Conservation (phyloP, 2,888 invertebrate species). For the Eledona agricola region DNA sequence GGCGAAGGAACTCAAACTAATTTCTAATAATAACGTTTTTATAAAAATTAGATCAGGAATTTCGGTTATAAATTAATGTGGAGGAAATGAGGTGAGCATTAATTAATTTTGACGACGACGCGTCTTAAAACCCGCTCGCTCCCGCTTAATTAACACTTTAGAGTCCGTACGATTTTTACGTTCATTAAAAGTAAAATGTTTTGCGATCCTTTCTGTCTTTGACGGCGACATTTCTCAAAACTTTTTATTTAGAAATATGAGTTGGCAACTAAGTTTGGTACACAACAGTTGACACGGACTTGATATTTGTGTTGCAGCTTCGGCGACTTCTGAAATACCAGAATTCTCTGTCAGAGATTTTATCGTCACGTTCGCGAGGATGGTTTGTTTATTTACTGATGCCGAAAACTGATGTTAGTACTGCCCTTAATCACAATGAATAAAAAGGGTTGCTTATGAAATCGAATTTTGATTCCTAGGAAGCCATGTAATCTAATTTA, state of each 20-base stretch:
- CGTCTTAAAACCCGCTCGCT: slow-evolving; percentile 16
- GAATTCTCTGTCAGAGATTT: slow-evolving; percentile 18
- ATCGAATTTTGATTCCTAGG: too few species aligned
- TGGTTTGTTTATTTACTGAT: slow-evolving; percentile 16
- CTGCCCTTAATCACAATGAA: too few species aligned
- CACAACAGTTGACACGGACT: slow-evolving; percentile 42
- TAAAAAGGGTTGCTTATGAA: too few species aligned
- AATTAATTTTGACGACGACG: slow-evolving; percentile 31
- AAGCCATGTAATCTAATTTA: too few species aligned
- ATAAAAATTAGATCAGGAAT: too few species aligned
- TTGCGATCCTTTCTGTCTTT: slow-evolving; percentile 18
- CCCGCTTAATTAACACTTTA: slow-evolving; percentile 30
- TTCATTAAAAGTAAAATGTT: slow-evolving; percentile 30
- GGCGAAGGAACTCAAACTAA: too few species aligned
- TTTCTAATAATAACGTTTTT: too few species aligned
- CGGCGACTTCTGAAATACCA: slow-evolving; percentile 18
- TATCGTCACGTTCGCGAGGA: slow-evolving; percentile 1
- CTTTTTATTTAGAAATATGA: slow-evolving; percentile 31
- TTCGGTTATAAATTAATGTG: slow-evolving; percentile 17
- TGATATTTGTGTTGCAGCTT: slow-evolving; percentile 40
- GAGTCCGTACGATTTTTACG: slow-evolving; percentile 19
- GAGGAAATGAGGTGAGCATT: slow-evolving; percentile 30
- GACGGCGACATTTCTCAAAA: slow-evolving; percentile 17
- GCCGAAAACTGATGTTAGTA: slow-evolving; percentile 1
- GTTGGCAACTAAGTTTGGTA: slow-evolving; percentile 41